Base-by-base conservation (phyloP, 2,113 vertebrate genomes). In the Gallinago jamesoni region DNA sequence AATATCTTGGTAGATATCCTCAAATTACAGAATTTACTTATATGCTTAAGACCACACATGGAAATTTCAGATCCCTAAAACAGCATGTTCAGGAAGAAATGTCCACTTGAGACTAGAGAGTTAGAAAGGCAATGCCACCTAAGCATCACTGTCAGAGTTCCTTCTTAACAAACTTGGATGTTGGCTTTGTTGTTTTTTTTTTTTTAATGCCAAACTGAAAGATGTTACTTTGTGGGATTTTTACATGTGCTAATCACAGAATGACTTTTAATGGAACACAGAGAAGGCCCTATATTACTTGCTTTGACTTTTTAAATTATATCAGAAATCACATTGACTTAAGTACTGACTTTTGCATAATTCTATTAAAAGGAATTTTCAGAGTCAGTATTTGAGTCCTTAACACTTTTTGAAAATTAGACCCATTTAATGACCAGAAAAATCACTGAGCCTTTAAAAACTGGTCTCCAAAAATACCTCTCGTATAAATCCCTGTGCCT, bases 281-380 rank as follows among this genome's bases (percentile, higher is more conserved):
- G 57, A 12, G 56, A 87, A 75, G 47, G 13, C 25, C n/a, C 30
- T 62, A 25, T 23, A 59, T 67, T 27, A 22, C 63, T 67, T 81
- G 73, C 16, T 92, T 87, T 10, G 31, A 43, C 22, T 89, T 90
- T 90, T 77, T 4, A 35, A 81, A 78, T 59, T 69, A 3, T 62
- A 43, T 66, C 17, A 90, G n/a, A 78, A 94, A 39, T 75, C 14
- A 22, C 27, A 13, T 15, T 83, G 70, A n/a, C 41, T 19, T 75
- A 69, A 82, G 43, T 39, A 53, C 35, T 33, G 45, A 69, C 7
- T 85, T 88, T 89, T 77, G 14, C 14, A 21, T 70, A 67, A 63
- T 79, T 84, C 25, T 85, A 14, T 88, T 94, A 75, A 66, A 86
- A 81, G 35, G 47, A 86, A 86, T 90, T 94, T 90, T 90, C 59